These are phyloP conservation scores for Cyrtodaria siliqua DNA, from an alignment of 2,888 invertebrate genomes.

Conservation along the genomic window DNA sequence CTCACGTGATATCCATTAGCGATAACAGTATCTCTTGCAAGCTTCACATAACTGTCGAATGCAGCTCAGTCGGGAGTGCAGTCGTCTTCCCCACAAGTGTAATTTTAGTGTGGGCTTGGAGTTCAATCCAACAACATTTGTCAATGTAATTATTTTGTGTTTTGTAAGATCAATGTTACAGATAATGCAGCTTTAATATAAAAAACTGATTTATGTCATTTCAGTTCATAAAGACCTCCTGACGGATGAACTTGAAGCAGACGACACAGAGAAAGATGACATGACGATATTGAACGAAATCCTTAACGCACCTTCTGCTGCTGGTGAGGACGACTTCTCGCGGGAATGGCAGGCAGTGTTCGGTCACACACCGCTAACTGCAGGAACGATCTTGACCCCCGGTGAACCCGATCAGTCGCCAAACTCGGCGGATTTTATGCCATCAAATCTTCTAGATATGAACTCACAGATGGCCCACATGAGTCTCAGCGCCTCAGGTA, in stretches of 20 bases:
- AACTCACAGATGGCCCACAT: slow-evolving; percentile 63
- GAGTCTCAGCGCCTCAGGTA: slow-evolving; percentile 36
- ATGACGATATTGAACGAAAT: slow-evolving; percentile 86
- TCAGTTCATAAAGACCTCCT: slow-evolving; percentile 83
- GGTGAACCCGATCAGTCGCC: slow-evolving; percentile 76
- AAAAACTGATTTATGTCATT: too few species aligned
- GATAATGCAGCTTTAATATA: too few species aligned
- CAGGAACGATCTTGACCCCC: slow-evolving; percentile 65
- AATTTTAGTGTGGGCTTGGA: too few species aligned
- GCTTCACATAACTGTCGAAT: too few species aligned
- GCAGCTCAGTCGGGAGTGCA: too few species aligned
- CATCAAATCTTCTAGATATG: slow-evolving; percentile 85
- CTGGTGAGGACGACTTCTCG: slow-evolving; percentile 83
- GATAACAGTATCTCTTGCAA: too few species aligned
- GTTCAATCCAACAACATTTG: too few species aligned
- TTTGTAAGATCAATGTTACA: too few species aligned
- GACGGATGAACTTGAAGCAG: slow-evolving; percentile 81
- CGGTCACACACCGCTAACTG: slow-evolving; percentile 71
- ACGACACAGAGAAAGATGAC: slow-evolving; percentile 86
- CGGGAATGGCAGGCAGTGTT: slow-evolving; percentile 85
- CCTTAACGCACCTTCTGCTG: slow-evolving; percentile 83
- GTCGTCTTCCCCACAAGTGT: too few species aligned
- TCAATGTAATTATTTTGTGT: too few species aligned
- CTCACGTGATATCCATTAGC: too few species aligned
- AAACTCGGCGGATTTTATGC: slow-evolving; percentile 83